Base-by-base conservation (phyloP, 2,888 invertebrate genomes). In the Lissocephala sabroskyi region DNA sequence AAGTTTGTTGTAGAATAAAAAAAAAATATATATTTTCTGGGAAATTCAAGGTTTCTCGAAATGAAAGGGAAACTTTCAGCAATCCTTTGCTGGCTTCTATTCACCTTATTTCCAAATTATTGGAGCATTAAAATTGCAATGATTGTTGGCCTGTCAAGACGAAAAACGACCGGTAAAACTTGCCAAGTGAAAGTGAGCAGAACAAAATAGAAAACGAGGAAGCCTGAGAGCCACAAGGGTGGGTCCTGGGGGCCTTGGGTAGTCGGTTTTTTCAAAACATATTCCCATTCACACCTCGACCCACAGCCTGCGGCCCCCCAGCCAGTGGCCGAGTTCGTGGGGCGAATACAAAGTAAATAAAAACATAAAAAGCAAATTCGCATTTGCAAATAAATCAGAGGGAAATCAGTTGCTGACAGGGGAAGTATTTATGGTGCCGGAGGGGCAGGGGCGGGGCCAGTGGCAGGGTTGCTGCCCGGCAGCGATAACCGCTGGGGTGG, bases 311-410 rank as follows among this genome's bases (percentile, higher is more conserved):
- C n/a, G 42, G 41, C 65, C 41, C 16, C 58, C 52, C 45, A 41
- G 41, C 41, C 62, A 10, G 48, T 52, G 47, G 28, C 44, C 26
- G 52, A 52, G 54, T 52, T 61, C 76, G 77, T 73, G 71, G 71
- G 68, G 77, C 74, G 71, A 73, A 73, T 73, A 73, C 54, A 73
- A 73, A 73, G 71, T 73, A 76, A 73, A 76, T 63, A 73, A 53
- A 71, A 73, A 68, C 74, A 77, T 66, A 66, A 77, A 77, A 73
- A 74, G 67, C 59, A 74, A 77, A 74, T 71, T 74, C 73, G 75
- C 77, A 74, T 74, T 77, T 70, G 75, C 75, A 74, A 74, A 74
- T 74, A 74, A 74, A 77, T 75, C 73, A 77, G 77, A 71, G 56
- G 78, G 53, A 73, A 73, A 73, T 73, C 71, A 73, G 78, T 73